phyloP scores from a whole-genome alignment of 92 coral and sea anemone species.

The Heteractis magnifica region DNA sequence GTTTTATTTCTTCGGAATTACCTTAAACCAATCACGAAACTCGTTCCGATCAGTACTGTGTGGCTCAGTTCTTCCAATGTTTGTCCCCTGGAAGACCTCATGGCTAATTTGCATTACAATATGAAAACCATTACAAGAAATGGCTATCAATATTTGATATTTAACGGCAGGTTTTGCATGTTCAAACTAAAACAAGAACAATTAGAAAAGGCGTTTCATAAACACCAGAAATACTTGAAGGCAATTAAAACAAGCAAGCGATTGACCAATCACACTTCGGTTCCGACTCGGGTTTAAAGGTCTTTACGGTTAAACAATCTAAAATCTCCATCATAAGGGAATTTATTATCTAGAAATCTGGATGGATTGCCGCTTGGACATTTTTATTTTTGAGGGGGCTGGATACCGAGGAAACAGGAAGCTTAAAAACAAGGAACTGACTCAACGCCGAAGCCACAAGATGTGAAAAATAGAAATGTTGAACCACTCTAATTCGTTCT shows the following conservation, averaged over 20 bases:
- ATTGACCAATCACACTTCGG: background rate
- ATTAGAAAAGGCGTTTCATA: background rate
- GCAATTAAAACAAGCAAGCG: background rate
- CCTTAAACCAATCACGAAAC: too few species aligned
- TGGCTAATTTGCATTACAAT: too few species aligned
- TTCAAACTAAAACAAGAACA: background rate
- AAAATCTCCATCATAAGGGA: background rate
- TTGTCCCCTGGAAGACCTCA: too few species aligned
- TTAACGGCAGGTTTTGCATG: background rate
- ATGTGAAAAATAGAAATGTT: background rate
- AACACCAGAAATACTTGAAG: background rate
- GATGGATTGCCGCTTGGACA: background rate
- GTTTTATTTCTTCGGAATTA: too few species aligned
- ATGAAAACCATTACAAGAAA: background rate
- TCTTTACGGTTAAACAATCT: background rate
- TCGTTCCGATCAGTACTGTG: too few species aligned
- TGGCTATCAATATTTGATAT: background rate
- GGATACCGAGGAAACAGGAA: background rate
- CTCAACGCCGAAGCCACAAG: background rate
- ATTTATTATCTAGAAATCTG: too few species aligned
- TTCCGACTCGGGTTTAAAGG: background rate
- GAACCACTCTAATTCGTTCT: background rate
- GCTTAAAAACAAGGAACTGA: background rate
- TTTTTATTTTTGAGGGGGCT: too few species aligned
- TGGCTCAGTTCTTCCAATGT: too few species aligned